Evolutionary conservation across 2,113 vertebrate species (phyloP).

Genomic region (Esox niger): DNA sequence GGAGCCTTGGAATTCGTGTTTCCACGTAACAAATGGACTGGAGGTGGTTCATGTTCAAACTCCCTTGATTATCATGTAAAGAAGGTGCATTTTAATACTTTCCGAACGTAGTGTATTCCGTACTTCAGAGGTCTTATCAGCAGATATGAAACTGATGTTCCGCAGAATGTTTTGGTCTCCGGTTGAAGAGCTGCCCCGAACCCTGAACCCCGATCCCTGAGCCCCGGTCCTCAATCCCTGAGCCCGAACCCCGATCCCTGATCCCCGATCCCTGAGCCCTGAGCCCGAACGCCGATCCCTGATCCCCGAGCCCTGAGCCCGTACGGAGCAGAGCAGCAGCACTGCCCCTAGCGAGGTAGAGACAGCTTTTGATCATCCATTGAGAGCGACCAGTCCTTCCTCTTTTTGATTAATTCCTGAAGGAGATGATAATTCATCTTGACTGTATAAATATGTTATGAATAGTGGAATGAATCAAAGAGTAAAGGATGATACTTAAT

Average conservation of each 20-base stretch:
- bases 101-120: background rate
- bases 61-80: background rate
- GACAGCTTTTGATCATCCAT: constrained; percentile 70
- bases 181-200: constrained; percentile 18
- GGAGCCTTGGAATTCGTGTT: no score
- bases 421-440: constrained; percentile 80
- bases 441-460: constrained; percentile 82
- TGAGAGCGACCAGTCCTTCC: constrained; percentile 57
- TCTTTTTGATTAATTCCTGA: constrained; percentile 77
- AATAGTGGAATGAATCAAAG: constrained; percentile 78
- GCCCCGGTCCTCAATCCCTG: constrained; percentile 2
- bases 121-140: constrained; percentile 13
- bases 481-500: constrained; percentile 77
- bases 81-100: background rate
- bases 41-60: background rate
- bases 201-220: constrained; percentile 2
- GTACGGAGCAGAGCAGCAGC: background rate
- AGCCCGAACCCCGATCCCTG: constrained; percentile 4
- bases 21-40: background rate
- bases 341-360: constrained; percentile 53
- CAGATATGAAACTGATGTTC: background rate
- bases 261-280: no score
- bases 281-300: constrained; percentile 1
- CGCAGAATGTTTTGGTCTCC: background rate
- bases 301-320: background rate